A percentile compares a stretch with the other conserved stretches of the same genome.
Evolutionary conservation across 2,888 invertebrate genomes (phyloP).

Genomic region (Priocnemis perturbator): DNA sequence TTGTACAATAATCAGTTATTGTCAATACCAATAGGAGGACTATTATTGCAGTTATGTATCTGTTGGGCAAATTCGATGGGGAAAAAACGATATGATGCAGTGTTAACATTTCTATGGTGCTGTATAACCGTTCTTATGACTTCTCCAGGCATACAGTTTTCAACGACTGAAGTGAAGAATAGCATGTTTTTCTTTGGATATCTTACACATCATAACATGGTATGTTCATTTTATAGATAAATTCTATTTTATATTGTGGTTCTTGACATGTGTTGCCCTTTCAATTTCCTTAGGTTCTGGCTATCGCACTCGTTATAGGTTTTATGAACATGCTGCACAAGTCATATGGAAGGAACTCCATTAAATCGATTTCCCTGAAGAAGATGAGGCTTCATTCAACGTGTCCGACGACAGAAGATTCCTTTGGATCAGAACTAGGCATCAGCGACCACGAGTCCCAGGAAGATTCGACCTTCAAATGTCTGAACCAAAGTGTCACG

Average conservation of each 20-base stretch:
- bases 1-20: constrained; percentile 56
- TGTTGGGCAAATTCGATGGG: constrained; percentile 44
- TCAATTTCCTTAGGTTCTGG: constrained; percentile 56
- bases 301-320: constrained; percentile 59
- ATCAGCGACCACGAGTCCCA: too few species aligned
- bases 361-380: constrained; percentile 63
- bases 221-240: constrained; percentile 45
- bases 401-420: too few species aligned
- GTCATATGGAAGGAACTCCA: constrained; percentile 33
- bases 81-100: constrained; percentile 53
- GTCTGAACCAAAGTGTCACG: too few species aligned
- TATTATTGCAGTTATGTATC: constrained; percentile 63
- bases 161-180: constrained; percentile 44
- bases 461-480: too few species aligned
- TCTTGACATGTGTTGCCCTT: too few species aligned
- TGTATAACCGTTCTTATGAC: constrained; percentile 56
- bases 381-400: constrained; percentile 60
- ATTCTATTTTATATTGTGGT: too few species aligned
- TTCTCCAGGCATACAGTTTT: constrained; percentile 54
- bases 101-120: constrained; percentile 67
- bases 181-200: constrained; percentile 52
- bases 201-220: constrained; percentile 62
- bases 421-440: too few species aligned
- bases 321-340: constrained; percentile 59
- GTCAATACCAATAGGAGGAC: constrained; percentile 62